Base-by-base conservation (phyloP, 2,797 vertebrate genomes). In the Alauda arvensis region DNA sequence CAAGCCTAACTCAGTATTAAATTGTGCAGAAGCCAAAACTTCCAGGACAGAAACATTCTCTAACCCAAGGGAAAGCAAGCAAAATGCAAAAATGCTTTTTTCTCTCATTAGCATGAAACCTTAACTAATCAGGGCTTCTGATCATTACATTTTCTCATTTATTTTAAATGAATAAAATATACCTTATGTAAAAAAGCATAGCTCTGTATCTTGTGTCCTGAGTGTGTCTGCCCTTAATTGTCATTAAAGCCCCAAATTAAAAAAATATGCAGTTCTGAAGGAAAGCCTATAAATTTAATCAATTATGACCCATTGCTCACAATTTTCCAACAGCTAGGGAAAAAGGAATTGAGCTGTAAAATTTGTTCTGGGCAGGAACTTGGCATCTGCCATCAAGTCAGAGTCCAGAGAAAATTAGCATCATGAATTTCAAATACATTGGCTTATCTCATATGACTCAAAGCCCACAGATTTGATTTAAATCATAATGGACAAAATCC, bases 331-430 rank as follows among this genome's bases (percentile, higher is more conserved):
- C 4, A 77, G 53, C 62, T 57, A 87, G n/a, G 55, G 51, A 46
- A 78, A 88, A 88, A 55, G 49, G 53, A 93, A 95, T 75, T 91
- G 81, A 94, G 59, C 55, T 87, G 82, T 91, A 92, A 95, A 93
- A 95, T 93, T 85, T 85, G 25, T 89, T 81, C 82, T 77, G 85
- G 60, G 52, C 65, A 91, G 71, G 63, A 94, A 90, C 43, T 85
- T 91, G 85, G 78, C 92, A 91, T 91, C 68, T 84, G 68, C 52
- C 86, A 28, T 46, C 57, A 91, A 92, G 90, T 82, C 77, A 79
- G 63, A 84, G 70, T 82, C 82, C 76, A 87, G 60, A 93, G 74
- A 51, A 94, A 94, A 94, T 95, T 83, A 83, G n/a, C 46, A 37
- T 83, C 62, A 86, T 70, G 85, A 87, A 91, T 70, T 91, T 94